Evolutionary conservation across 2,113 vertebrate genomes (phyloP).

Genomic region (Microtus pennsylvanicus): DNA sequence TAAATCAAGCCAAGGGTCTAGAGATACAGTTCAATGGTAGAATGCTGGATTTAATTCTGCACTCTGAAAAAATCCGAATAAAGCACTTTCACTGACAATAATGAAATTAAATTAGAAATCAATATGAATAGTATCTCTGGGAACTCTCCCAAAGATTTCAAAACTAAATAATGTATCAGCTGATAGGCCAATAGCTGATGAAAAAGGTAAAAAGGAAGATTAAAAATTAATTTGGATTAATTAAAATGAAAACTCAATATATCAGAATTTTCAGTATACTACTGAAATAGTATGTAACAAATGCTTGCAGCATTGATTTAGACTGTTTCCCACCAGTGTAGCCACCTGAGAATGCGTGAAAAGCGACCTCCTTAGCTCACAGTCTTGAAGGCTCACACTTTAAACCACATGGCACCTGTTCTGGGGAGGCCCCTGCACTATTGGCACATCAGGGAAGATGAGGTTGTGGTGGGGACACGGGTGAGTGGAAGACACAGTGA

Average conservation of each 20-base stretch:
- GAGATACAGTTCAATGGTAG: background rate
- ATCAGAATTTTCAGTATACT: background rate
- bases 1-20: background rate
- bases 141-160: background rate
- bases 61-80: background rate
- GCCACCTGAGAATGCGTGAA: background rate
- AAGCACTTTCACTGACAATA: background rate
- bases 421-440: background rate
- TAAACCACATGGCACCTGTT: background rate
- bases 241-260: background rate
- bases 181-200: slow-evolving; percentile 1
- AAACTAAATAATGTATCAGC: background rate
- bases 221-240: background rate
- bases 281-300: background rate
- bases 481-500: background rate
- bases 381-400: background rate
- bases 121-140: background rate
- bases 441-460: background rate
- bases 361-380: background rate
- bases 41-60: background rate
- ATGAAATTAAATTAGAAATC: slow-evolving; percentile 14
- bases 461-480: background rate
- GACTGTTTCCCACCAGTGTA: background rate
- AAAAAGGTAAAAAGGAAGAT: background rate
- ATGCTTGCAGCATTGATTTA: background rate